Evolutionary conservation across 2,113 vertebrate genomes (phyloP).

Genomic region (Notiomystis cincta): DNA sequence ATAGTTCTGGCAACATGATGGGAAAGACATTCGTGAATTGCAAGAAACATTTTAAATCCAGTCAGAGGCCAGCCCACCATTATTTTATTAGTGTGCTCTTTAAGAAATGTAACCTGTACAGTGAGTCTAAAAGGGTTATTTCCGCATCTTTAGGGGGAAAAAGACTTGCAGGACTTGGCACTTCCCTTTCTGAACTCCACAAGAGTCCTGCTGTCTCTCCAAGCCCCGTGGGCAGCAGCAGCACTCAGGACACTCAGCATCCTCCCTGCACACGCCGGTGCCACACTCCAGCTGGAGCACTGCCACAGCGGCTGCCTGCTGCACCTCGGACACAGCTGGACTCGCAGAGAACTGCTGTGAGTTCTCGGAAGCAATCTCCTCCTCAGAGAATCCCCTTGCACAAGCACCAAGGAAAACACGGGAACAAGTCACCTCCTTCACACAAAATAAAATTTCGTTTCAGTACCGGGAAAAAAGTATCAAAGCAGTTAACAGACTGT

Average conservation of each 20-base stretch:
- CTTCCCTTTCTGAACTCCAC: accelerated
- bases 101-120: neutral
- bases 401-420: neutral
- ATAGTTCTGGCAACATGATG: neutral
- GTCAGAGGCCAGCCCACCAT: neutral
- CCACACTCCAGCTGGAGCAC: accelerated
- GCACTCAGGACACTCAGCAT: accelerated
- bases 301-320: accelerated
- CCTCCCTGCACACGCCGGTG: accelerated
- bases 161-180: accelerated
- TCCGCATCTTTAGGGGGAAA: neutral
- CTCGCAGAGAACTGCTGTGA: accelerated
- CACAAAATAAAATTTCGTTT: accelerated
- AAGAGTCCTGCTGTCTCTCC: accelerated
- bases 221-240: too few relatives aligned
- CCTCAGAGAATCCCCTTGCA: neutral
- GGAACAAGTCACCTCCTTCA: neutral
- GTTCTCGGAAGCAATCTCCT: neutral
- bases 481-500: neutral
- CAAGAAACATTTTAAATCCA: neutral
- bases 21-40: neutral
- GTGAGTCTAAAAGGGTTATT: neutral
- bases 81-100: neutral
- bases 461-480: neutral
- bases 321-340: neutral